A percentile compares a stretch with the other conserved stretches of the same genome.
Conservation (phyloP, 2,113 vertebrate species). For the Hiodon alosoides region DNA sequence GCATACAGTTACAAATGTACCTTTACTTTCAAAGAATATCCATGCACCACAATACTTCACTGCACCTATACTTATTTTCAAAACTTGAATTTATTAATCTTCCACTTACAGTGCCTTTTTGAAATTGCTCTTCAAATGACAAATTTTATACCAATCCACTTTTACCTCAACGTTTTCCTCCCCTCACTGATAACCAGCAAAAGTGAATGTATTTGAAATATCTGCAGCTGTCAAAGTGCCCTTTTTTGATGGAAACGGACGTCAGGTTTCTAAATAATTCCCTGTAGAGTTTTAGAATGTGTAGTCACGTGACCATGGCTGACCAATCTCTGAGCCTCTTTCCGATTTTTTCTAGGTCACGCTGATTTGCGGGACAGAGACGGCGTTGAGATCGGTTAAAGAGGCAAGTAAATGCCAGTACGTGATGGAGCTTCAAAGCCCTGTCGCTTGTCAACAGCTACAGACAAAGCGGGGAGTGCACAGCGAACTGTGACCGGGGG, state of each 20-base stretch:
- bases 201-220: too few relatives aligned
- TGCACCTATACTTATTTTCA: too few relatives aligned
- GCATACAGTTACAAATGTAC: too few relatives aligned
- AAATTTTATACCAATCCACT: too few relatives aligned
- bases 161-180: too few relatives aligned
- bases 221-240: background rate
- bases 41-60: too few relatives aligned
- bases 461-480: conserved; percentile 45
- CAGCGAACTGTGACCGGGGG: conserved; percentile 40
- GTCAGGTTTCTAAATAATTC: conserved; percentile 43
- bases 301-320: conserved; percentile 43
- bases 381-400: conserved; percentile 62
- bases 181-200: too few relatives aligned
- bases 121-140: too few relatives aligned
- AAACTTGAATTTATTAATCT: too few relatives aligned
- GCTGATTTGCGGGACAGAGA: conserved; percentile 70
- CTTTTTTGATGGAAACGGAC: conserved; percentile 36
- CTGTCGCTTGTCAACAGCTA: conserved; percentile 46
- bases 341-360: conserved; percentile 71
- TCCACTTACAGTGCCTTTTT: too few relatives aligned
- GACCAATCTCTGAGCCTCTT: conserved; percentile 34
- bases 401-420: conserved; percentile 57
- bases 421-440: conserved; percentile 51
- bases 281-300: conserved; percentile 27
- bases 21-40: too few relatives aligned